A percentile compares a stretch with the other conserved stretches of the same genome.
Evolutionary conservation across 2,113 vertebrate species (phyloP).

Genomic region (Callospermophilus lateralis): DNA sequence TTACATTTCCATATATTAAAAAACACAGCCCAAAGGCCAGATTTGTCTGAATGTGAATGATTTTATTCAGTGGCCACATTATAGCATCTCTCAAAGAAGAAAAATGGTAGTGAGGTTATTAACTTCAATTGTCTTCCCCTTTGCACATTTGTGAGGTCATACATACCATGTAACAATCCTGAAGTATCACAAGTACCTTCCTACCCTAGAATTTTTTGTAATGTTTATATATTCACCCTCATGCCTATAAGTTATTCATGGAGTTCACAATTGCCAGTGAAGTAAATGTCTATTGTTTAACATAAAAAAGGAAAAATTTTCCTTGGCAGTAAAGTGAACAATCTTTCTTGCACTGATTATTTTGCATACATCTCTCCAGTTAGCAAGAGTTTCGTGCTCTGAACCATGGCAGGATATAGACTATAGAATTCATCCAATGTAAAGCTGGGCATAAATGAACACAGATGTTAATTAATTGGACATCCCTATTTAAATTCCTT

Average conservation of each 20-base stretch:
- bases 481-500: constrained; percentile 69
- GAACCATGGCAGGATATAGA: constrained; percentile 53
- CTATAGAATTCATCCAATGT: constrained; percentile 53
- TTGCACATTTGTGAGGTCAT: background rate
- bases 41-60: constrained; percentile 19
- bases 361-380: constrained; percentile 56
- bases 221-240: background rate
- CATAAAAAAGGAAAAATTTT: constrained; percentile 60
- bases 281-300: constrained; percentile 34
- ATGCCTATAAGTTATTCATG: background rate
- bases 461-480: constrained; percentile 78
- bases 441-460: constrained; percentile 75
- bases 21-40: constrained; percentile 26
- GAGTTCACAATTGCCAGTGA: constrained; percentile 1
- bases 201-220: background rate
- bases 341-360: constrained; percentile 60
- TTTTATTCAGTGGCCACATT: constrained; percentile 43
- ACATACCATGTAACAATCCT: background rate
- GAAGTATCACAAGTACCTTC: background rate
- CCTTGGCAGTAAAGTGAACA: constrained; percentile 31
- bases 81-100: background rate
- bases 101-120: constrained; percentile 4
- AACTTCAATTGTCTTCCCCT: constrained; percentile 21
- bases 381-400: constrained; percentile 22
- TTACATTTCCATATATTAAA: constrained; percentile 70